Evolutionary conservation across 2,888 invertebrate species (phyloP).

Genomic region (Apodemia hepburni): DNA sequence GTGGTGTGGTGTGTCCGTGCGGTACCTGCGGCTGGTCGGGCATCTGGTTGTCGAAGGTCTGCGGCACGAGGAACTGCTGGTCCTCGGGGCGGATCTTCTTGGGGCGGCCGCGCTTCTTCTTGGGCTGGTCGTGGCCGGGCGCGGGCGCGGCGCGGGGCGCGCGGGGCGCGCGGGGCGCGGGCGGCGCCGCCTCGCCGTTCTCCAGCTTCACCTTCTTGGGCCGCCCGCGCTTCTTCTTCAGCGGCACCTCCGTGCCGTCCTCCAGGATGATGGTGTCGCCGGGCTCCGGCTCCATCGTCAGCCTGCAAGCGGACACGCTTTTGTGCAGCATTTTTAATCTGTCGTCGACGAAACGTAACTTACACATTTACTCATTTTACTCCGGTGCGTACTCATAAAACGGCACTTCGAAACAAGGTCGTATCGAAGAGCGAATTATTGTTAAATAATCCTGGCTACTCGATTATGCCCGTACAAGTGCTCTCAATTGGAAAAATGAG

Average conservation of each 20-base stretch:
- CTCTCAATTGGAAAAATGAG: too few species aligned
- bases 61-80: slow-evolving; percentile 70
- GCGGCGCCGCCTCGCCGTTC: slow-evolving; percentile 83
- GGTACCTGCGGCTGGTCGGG: slow-evolving; percentile 39
- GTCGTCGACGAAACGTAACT: slow-evolving; percentile 31
- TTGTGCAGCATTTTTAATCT: slow-evolving; percentile 47
- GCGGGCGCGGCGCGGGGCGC: slow-evolving; percentile 55
- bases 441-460: too few species aligned
- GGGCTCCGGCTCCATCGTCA: slow-evolving; percentile 75
- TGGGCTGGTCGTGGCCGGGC: slow-evolving; percentile 79
- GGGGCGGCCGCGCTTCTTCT: slow-evolving; percentile 93
- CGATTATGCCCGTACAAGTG: too few species aligned
- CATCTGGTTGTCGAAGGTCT: slow-evolving; percentile 55
- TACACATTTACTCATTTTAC: not conserved
- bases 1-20: too few species aligned
- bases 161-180: slow-evolving; percentile 71
- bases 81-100: slow-evolving; percentile 90
- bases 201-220: slow-evolving; percentile 89
- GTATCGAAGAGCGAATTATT: too few species aligned
- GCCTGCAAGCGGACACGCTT: slow-evolving; percentile 51
- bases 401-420: too few species aligned
- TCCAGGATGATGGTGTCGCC: slow-evolving; percentile 78
- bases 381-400: too few species aligned
- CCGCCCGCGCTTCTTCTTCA: slow-evolving; percentile 94
- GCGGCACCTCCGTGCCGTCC: slow-evolving; percentile 84